Base-by-base conservation (phyloP, 2,888 invertebrate species). In the Caenorhabditis parvicauda region DNA sequence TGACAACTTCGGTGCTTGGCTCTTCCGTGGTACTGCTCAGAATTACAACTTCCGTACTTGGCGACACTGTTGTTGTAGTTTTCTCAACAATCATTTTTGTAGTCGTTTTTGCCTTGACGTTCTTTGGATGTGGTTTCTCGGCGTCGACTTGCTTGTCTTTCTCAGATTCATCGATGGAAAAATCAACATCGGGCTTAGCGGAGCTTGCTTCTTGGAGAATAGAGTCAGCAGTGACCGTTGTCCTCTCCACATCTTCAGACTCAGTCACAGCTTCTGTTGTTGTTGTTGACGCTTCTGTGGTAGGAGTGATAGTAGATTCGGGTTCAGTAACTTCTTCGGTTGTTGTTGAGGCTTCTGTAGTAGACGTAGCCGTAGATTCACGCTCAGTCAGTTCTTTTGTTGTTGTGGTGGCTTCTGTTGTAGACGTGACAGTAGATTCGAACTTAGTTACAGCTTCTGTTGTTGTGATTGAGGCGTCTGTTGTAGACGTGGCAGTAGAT, bases 301-400 rank as follows among this genome's bases (percentile, higher is more conserved):
- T 48, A n/a, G n/a, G n/a, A n/a, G n/a, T n/a, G n/a, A n/a, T n/a
- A n/a, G n/a, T n/a, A n/a, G n/a, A n/a, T n/a, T n/a, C n/a, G n/a
- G n/a, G n/a, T 14, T 5, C 24, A 1, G 27, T 5, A 2, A 19
- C 24, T 48, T 50, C 47, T 17, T 47, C 19, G 9, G 6, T 22
- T 9, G 12, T 19, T 21, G 28, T 39, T 35, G 44, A 19, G 37
- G 27, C 43, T 35, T 38, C 39, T 6, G 56, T 49, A 6, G 49
- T 54, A 21, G 49, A 21, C n/a, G 43, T 21, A 19, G 17, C 42
- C 9, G 42, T 41, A 7, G 42, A 12, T 7, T 9, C 4, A 14
- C 29, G 2, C 12, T 5, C 24, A 1, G 27, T 5, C 2, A 19
- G 27, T 48, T 50, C 47, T 17, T 47, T 19, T 7, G 6, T 22